These are phyloP conservation scores for Pogona vitticeps DNA, from an alignment of 2,113 vertebrate species.

Conservation along the genomic window DNA sequence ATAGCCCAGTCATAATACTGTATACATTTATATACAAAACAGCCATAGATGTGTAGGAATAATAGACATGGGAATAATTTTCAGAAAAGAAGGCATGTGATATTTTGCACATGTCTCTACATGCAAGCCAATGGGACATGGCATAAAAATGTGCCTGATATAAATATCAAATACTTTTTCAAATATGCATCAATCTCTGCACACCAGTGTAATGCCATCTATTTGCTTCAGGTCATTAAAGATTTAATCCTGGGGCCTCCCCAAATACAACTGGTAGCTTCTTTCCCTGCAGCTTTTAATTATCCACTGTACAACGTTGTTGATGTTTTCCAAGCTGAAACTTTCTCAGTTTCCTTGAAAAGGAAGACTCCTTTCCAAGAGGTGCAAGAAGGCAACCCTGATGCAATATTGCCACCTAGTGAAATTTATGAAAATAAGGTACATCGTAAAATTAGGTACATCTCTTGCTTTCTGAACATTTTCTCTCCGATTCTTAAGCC, in stretches of 20 bases:
- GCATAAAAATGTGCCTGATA: not conserved
- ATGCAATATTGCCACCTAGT: conserved; percentile 68
- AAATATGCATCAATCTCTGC: too few species aligned
- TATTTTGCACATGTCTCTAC: not conserved
- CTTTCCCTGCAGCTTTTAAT: conserved; percentile 5
- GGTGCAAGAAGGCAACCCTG: not conserved
- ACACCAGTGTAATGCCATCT: not conserved
- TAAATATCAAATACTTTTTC: not conserved
- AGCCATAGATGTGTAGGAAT: too few species aligned
- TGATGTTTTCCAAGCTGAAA: not conserved
- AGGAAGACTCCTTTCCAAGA: not conserved
- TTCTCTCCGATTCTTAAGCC: too few species aligned
- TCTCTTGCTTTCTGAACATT: too few species aligned
- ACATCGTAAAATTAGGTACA: too few species aligned
- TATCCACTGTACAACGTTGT: not conserved
- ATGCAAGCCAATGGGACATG: not conserved
- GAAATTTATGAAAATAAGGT: conserved; percentile 9
- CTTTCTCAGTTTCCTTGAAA: not conserved
- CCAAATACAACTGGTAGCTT: not conserved
- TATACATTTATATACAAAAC: too few species aligned
- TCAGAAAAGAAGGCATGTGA: not conserved
- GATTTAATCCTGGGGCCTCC: not conserved
- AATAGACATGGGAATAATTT: not conserved
- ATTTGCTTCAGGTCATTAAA: not conserved
- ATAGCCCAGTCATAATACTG: too few species aligned